phyloP scores from a whole-genome alignment of 2,888 invertebrate genomes.

The Dynastes tityus region DNA sequence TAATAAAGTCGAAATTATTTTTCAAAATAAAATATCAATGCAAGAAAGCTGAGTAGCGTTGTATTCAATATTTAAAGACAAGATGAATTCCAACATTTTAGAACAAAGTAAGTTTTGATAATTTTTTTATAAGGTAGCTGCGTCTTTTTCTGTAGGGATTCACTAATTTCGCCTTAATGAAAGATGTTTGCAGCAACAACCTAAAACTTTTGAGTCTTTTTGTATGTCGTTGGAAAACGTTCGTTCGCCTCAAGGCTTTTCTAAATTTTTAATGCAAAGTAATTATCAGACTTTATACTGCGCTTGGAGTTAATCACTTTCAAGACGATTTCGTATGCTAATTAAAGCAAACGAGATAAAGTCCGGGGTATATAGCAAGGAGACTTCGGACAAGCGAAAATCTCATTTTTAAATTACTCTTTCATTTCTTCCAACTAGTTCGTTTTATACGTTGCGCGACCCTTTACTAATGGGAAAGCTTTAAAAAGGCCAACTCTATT shows the following conservation, averaged over 20 bases:
- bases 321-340: slow-evolving; percentile 37
- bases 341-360: slow-evolving; percentile 39
- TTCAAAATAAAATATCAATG: too few species aligned
- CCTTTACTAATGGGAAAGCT: background rate
- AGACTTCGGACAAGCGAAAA: slow-evolving; percentile 28
- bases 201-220: background rate
- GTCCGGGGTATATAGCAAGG: slow-evolving; percentile 8
- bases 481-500: background rate
- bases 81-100: background rate
- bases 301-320: slow-evolving; percentile 28
- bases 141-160: background rate
- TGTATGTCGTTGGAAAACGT: slow-evolving; percentile 1
- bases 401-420: slow-evolving; percentile 21
- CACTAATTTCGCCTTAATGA: background rate
- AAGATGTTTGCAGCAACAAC: background rate
- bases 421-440: slow-evolving; percentile 7
- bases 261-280: slow-evolving; percentile 26
- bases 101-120: background rate
- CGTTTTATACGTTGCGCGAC: background rate
- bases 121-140: too few species aligned
- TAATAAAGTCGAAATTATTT: too few species aligned
- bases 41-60: too few species aligned
- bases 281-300: slow-evolving; percentile 32
- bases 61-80: too few species aligned
- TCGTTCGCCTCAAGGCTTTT: background rate